These are phyloP conservation scores for Haemorhous mexicanus DNA, from an alignment of 2,113 vertebrate species.

Conservation along the genomic window DNA sequence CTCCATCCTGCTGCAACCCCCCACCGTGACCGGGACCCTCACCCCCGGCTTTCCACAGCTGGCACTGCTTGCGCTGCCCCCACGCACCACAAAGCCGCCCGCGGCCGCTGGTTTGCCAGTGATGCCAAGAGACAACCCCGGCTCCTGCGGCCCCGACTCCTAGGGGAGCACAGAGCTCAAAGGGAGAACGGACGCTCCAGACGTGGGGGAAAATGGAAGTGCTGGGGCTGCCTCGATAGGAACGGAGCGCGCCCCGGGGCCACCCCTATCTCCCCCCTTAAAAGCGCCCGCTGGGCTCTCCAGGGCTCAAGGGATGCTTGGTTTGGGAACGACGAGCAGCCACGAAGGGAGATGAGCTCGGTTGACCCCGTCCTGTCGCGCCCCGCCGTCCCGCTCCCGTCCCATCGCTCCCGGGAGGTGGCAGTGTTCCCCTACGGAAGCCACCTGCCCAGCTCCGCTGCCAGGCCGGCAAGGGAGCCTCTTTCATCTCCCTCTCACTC, in stretches of 20 bases:
- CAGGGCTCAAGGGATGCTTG: not conserved
- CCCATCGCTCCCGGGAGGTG: conserved; percentile 66
- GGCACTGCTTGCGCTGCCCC: not conserved
- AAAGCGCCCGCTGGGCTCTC: not conserved
- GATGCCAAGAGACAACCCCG: not conserved
- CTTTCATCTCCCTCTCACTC: not conserved
- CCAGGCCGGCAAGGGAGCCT: not conserved
- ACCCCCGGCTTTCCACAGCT: not conserved
- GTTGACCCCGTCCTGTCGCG: not conserved
- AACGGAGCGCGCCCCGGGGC: rapidly evolving
- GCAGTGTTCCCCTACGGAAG: conserved; percentile 66
- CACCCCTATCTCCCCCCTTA: rapidly evolving
- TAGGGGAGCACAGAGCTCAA: not conserved
- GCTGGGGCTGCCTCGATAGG: not conserved
- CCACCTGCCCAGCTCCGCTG: not conserved
- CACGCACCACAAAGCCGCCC: not conserved
- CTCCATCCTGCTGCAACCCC: not conserved
- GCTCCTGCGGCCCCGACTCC: not conserved
- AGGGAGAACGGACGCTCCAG: not conserved
- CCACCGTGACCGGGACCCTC: not conserved
- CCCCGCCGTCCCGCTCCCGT: not conserved
- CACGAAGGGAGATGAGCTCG: not conserved
- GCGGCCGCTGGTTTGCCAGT: not conserved
- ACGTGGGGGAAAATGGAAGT: rapidly evolving
- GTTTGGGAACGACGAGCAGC: not conserved